Base-by-base conservation (phyloP, 2,113 vertebrate genomes). In the Aptenodytes patagonicus region DNA sequence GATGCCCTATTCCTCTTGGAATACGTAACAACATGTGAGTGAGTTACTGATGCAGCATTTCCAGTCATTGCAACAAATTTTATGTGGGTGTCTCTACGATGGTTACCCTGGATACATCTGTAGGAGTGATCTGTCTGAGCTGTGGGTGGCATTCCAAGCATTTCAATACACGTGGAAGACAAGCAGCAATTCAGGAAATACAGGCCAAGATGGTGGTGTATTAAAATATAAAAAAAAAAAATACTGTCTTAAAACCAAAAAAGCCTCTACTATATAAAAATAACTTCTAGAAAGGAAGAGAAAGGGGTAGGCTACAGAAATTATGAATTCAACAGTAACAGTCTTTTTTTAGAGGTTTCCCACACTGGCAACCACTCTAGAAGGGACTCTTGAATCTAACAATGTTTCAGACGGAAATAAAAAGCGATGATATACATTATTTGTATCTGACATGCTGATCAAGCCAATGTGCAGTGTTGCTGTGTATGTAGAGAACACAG, bases 21-120 rank as follows among this genome's bases (percentile, higher is more conserved):
- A 79, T 29, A 47, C 17, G 9, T 29, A 93, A 49, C 36, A 83
- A n/a, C 2, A 19, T 13, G 20, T 28, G 13, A 86, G 46, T 0
- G 4, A 89, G 54, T 61, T 78, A 60, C 78, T 87, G 70, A 73
- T 70, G 42, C 13, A 42, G 78, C 42, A 60, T 85, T 94, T 72
- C 85, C 89, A 89, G 44, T 15, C 80, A 78, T 2, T 21, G 78
- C 77, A 69, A 85, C 55, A 61, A 87, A 88, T 80, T 44, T 70
- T 38, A 20, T 1, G 71, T 78, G 78, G 89, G 77, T 73, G 62
- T 87, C 61, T 77, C 81, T 77, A 3, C 36, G 82, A 72, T 89
- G 91, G 94, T 95, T 96, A 86, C 95, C 93, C 78, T 88, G 94
- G 96, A 88, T 95, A 96, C 94, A 60, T 57, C 61, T 46, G 87